phyloP scores from a whole-genome alignment of 2,888 invertebrate species.

The Tortrix viridana region DNA sequence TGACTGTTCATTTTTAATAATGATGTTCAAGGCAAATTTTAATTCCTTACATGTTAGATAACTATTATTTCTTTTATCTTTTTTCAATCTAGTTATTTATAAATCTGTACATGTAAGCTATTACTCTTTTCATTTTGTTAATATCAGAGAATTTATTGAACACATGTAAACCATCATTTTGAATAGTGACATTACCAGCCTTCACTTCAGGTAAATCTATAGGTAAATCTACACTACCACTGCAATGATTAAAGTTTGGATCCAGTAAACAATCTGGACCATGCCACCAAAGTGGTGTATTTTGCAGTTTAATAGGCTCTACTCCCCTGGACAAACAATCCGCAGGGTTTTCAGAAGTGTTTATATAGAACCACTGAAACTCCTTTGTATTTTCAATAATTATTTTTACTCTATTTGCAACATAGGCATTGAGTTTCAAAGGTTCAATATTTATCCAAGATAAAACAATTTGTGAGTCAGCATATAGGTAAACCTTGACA shows the following conservation, averaged over 20 bases:
- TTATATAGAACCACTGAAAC: slow-evolving; percentile 1
- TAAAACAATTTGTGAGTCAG: slow-evolving; percentile 10
- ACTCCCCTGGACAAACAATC: slow-evolving; percentile 9
- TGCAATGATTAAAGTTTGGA: not conserved
- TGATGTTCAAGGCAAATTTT: not conserved
- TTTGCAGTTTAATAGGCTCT: slow-evolving; percentile 1
- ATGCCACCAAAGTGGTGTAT: not conserved
- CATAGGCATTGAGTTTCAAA: slow-evolving; percentile 2
- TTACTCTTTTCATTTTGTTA: slow-evolving; percentile 4
- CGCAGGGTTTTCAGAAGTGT: slow-evolving; percentile 3
- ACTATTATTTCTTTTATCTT: not conserved
- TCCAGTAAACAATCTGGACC: not conserved
- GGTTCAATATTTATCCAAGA: slow-evolving; percentile 12
- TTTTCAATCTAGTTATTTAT: slow-evolving; percentile 1
- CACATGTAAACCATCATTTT: not conserved
- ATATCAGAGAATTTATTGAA: slow-evolving; percentile 6
- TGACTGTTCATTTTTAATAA: not conserved
- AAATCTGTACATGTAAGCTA: not conserved
- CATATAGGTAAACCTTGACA: slow-evolving; percentile 4
- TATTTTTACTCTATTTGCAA: slow-evolving; percentile 5
- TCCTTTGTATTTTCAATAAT: not conserved
- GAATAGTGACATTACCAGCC: not conserved
- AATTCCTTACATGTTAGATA: not conserved
- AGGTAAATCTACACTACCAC: not conserved
- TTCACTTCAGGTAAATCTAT: not conserved